Percentiles rank a stretch among this genome's conserved stretches.
Conservation (phyloP, 1,140 invertebrate species). For the Physella acuta region DNA sequence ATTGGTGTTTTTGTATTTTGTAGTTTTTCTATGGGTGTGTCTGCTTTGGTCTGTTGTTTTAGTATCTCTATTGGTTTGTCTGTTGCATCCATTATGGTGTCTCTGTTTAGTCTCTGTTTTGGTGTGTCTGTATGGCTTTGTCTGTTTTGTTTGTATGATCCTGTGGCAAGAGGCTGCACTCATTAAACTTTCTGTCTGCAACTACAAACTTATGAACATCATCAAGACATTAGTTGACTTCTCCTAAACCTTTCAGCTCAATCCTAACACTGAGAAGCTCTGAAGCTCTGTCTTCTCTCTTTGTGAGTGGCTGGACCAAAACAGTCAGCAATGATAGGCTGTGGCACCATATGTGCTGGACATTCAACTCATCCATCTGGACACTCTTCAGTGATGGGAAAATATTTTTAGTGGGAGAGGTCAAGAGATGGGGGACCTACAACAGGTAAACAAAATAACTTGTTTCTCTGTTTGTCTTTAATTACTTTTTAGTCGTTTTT, state of each 20-base stretch:
- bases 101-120: neutral
- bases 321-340: conserved; percentile 21
- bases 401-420: neutral
- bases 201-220: too few relatives aligned
- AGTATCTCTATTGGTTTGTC: neutral
- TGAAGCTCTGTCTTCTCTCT: neutral
- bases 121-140: neutral
- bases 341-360: conserved; percentile 40
- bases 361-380: conserved; percentile 7
- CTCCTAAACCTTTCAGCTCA: too few relatives aligned
- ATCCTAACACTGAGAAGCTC: neutral
- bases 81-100: neutral
- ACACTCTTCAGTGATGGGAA: conserved; percentile 7
- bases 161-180: too few relatives aligned
- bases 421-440: neutral
- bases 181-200: too few relatives aligned
- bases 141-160: too few relatives aligned
- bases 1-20: neutral
- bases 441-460: conserved; percentile 16
- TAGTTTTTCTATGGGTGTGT: too few relatives aligned
- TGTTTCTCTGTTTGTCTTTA: too few relatives aligned
- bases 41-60: too few relatives aligned
- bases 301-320: neutral
- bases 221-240: too few relatives aligned
- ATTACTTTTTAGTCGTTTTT: too few relatives aligned